Evolutionary conservation across 2,113 vertebrate genomes (phyloP).

Genomic region (Myrmecobius fasciatus): DNA sequence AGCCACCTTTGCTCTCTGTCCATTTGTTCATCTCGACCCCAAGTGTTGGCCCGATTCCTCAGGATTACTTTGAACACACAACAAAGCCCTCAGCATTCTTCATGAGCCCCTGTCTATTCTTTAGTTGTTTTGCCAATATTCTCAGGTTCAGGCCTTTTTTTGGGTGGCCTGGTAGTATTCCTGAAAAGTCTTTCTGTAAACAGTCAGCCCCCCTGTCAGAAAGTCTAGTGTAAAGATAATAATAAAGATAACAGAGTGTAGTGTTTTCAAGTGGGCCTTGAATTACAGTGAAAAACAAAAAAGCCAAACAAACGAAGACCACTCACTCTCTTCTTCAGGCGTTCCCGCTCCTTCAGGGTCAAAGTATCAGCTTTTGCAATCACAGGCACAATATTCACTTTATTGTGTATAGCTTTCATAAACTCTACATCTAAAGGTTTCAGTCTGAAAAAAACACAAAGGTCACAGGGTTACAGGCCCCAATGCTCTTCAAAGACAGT

Average conservation of each 20-base stretch:
- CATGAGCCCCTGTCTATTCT: neutral
- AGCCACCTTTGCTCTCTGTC: neutral
- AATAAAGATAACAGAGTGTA: accelerated
- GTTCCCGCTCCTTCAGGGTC: conserved; percentile 93
- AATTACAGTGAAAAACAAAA: accelerated
- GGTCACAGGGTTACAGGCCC: neutral
- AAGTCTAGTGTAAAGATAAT: neutral
- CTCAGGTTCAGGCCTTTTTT: neutral
- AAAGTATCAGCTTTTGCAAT: conserved; percentile 89
- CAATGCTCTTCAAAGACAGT: neutral
- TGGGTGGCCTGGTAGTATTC: neutral
- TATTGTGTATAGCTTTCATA: conserved; percentile 90
- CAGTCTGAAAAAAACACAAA: conserved; percentile 78
- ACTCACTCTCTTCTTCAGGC: conserved; percentile 95
- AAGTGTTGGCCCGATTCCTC: no score
- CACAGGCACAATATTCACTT: conserved; percentile 90
- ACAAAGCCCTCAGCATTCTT: neutral
- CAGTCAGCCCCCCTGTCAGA: no score
- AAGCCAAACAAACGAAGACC: neutral
- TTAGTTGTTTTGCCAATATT: neutral
- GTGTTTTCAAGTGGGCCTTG: accelerated
- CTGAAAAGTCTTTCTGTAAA: neutral
- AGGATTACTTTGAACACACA: neutral
- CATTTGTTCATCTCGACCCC: no score
- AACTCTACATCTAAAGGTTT: conserved; percentile 89